These are phyloP conservation scores for Crocidura indochinensis DNA, from an alignment of 2,797 vertebrate species.

Conservation along the genomic window DNA sequence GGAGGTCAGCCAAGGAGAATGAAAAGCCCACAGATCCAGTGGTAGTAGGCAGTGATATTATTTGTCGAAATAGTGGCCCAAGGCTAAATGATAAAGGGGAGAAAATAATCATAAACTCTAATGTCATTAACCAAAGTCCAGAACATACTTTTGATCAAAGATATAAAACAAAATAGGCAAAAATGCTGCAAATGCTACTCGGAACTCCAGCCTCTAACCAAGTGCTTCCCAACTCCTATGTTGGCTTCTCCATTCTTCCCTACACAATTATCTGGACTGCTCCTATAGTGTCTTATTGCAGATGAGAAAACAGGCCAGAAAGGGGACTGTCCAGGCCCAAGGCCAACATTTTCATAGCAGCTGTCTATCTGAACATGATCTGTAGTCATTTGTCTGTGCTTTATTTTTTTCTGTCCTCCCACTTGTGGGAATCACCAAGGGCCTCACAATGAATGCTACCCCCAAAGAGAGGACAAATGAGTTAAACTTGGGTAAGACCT, in stretches of 20 bases:
- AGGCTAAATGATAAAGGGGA: background rate
- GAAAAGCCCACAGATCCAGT: background rate
- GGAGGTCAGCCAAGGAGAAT: background rate
- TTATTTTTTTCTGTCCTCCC: no score
- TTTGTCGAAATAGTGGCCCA: background rate
- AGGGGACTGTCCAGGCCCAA: background rate
- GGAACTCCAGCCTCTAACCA: background rate
- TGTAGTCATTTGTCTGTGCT: no score
- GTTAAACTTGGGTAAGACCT: background rate
- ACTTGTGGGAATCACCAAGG: background rate
- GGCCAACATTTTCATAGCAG: no score
- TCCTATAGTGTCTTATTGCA: background rate
- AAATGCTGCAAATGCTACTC: background rate
- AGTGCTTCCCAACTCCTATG: rapidly evolving
- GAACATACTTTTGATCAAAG: background rate
- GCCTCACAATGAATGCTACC: background rate
- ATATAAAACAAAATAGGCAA: background rate
- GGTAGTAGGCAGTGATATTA: background rate
- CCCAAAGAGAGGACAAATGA: background rate
- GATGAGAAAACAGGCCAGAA: conserved; percentile 6
- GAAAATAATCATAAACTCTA: background rate
- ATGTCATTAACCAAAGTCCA: background rate
- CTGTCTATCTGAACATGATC: background rate
- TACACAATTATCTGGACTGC: background rate
- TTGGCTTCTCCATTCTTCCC: background rate